A percentile compares a stretch with the other conserved stretches of the same genome.
Evolutionary conservation across 2,113 vertebrate species (phyloP).

Genomic region (Tiliqua scincoides): DNA sequence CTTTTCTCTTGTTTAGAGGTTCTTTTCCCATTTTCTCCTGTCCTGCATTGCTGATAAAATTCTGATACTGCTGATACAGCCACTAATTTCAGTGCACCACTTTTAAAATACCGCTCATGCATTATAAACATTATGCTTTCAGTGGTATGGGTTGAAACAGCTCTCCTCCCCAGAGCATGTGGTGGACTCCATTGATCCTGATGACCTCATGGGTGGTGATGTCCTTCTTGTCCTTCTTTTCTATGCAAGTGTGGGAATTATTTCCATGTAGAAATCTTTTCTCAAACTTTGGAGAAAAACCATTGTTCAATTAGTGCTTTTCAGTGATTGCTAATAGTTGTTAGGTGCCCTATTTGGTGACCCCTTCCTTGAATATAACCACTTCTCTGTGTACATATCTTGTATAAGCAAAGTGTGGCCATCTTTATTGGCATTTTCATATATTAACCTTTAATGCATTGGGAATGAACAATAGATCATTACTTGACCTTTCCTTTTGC

Average conservation of each 20-base stretch:
- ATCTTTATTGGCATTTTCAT: constrained; percentile 6
- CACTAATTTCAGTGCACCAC: too few species aligned
- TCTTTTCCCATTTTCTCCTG: too few species aligned
- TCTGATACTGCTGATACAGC: too few species aligned
- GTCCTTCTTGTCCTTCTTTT: background rate
- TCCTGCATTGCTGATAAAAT: too few species aligned
- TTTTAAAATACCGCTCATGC: too few species aligned
- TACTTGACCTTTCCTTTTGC: constrained; percentile 10
- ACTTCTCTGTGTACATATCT: background rate
- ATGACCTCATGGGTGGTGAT: background rate
- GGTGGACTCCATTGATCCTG: background rate
- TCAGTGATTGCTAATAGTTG: background rate
- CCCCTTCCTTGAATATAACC: background rate
- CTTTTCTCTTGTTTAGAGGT: too few species aligned
- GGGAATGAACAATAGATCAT: background rate
- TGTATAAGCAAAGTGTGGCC: constrained; percentile 14
- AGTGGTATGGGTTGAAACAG: background rate
- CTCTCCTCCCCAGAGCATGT: background rate
- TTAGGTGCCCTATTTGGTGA: background rate
- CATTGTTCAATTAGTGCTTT: background rate
- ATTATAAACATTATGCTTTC: background rate
- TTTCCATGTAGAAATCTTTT: background rate
- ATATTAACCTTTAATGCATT: constrained; percentile 13
- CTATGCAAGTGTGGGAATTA: background rate
- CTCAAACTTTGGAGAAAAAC: background rate